Conservation (phyloP, 2,888 invertebrate genomes). For the Ormyrus nitidulus region DNA sequence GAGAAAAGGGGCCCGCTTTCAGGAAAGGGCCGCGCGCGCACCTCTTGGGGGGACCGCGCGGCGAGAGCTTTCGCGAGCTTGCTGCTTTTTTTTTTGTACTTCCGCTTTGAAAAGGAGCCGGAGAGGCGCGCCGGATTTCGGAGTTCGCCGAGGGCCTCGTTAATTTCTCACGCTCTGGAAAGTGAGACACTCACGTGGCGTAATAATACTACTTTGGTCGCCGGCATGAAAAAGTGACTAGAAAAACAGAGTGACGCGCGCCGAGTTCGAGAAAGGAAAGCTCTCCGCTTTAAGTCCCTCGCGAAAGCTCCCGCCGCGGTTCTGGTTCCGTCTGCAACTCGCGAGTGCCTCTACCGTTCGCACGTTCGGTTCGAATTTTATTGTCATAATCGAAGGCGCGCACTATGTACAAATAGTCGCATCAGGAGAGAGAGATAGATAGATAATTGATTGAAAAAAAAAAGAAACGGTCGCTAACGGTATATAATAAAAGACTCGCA, state of each 20-base stretch:
- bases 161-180: no score
- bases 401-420: conserved; percentile 55
- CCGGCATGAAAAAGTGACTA: background rate
- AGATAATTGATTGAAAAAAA: conserved; percentile 48
- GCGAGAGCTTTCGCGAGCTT: conserved; percentile 19
- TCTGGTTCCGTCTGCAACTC: background rate
- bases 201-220: background rate
- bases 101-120: no score
- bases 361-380: conserved; percentile 50
- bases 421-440: conserved; percentile 34
- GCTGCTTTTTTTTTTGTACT: background rate
- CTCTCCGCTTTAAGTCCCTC: background rate
- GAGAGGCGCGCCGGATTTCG: no score
- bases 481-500: background rate
- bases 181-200: background rate
- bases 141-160: no score
- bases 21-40: conserved; percentile 2
- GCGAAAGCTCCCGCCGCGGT: background rate
- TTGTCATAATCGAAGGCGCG: conserved; percentile 58
- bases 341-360: background rate
- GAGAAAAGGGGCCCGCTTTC: conserved; percentile 53
- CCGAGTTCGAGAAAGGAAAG: background rate
- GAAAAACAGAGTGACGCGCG: background rate
- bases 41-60: background rate
- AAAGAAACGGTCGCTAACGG: no score